A percentile compares a stretch with the other conserved stretches of the same genome.
These are phyloP conservation scores for Semotilus atromaculatus DNA, from an alignment of 2,797 vertebrate genomes.

Conservation along the genomic window DNA sequence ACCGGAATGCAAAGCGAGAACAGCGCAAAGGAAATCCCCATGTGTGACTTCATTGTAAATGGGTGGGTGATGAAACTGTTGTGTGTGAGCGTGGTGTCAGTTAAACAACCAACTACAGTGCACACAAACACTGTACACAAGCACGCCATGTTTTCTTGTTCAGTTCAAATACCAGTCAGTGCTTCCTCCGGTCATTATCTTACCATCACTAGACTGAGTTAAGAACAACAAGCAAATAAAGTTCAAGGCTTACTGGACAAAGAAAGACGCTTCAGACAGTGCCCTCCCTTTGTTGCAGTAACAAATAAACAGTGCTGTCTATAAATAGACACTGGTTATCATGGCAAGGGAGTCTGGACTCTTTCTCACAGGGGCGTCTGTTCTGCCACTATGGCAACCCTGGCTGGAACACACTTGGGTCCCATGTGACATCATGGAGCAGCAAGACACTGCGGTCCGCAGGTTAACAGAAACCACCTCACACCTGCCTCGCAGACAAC, in stretches of 20 bases:
- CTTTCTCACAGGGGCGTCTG: constrained; percentile 49
- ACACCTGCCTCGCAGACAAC: constrained; percentile 18
- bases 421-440: constrained; percentile 50
- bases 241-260: background rate
- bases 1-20: constrained; percentile 29
- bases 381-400: constrained; percentile 51
- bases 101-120: constrained; percentile 5
- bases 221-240: constrained; percentile 6
- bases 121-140: constrained; percentile 24
- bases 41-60: constrained; percentile 51
- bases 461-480: constrained; percentile 33
- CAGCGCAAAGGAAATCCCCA: constrained; percentile 61
- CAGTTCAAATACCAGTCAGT: background rate
- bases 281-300: constrained; percentile 31
- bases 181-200: background rate
- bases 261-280: background rate
- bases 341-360: constrained; percentile 46
- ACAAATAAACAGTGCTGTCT: constrained; percentile 40
- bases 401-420: constrained; percentile 49
- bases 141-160: background rate
- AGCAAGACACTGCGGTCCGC: constrained; percentile 41
- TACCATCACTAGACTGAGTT: background rate
- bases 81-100: constrained; percentile 1
- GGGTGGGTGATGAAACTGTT: constrained; percentile 41
- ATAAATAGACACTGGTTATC: constrained; percentile 56